Conservation (phyloP, 2,888 invertebrate genomes). For the Uloborus plumipes region DNA sequence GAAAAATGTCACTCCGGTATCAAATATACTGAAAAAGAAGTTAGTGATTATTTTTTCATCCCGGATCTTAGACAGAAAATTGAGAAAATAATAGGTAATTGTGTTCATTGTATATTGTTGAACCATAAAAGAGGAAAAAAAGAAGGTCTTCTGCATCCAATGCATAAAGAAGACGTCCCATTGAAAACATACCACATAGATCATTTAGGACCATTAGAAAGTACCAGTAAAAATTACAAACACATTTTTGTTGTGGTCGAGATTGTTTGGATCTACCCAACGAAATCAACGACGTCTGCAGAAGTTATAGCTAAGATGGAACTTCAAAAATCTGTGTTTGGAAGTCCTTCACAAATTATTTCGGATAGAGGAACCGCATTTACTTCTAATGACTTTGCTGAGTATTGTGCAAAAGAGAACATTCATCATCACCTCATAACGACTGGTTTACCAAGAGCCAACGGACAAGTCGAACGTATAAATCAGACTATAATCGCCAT, state of each 20-base stretch:
- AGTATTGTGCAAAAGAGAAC: neutral
- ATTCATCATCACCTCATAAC: conserved; percentile 10
- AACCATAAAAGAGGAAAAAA: neutral
- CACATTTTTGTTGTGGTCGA: neutral
- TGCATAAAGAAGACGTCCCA: conserved; percentile 5
- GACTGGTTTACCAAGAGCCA: neutral
- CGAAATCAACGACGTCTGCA: conserved; percentile 1
- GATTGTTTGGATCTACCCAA: conserved; percentile 6
- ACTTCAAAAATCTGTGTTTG: neutral
- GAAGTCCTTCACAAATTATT: conserved; percentile 2
- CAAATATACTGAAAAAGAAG: neutral
- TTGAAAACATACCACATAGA: neutral
- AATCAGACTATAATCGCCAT: neutral
- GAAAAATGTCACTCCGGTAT: neutral
- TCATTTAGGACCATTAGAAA: neutral
- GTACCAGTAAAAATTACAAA: neutral
- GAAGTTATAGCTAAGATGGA: neutral
- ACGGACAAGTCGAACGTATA: conserved; percentile 1
- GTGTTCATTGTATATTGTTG: neutral
- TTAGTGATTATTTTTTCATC: neutral
- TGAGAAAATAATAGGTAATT: neutral
- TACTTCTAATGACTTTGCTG: conserved; percentile 1
- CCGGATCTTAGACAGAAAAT: neutral
- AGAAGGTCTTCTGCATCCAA: neutral
- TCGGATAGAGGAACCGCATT: conserved; percentile 7